A percentile compares a stretch with the other conserved stretches of the same genome.
These are phyloP conservation scores for Chesias legatella DNA, from an alignment of 2,888 invertebrate species.

Conservation along the genomic window DNA sequence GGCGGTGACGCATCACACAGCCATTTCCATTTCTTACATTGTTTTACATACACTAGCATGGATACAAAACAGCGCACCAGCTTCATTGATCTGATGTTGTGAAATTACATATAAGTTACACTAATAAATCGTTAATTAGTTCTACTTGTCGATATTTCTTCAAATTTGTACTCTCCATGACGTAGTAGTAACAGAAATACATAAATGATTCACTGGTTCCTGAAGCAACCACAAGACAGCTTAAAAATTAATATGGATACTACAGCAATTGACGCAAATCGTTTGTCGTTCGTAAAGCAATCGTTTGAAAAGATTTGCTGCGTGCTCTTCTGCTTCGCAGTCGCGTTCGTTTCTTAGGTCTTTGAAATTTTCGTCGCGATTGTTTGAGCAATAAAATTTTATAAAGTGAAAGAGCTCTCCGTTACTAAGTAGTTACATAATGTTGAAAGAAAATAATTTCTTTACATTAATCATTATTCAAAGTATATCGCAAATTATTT, in stretches of 20 bases:
- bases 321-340: neutral
- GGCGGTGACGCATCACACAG: constrained; percentile 71
- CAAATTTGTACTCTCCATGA: too few species aligned
- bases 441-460: too few species aligned
- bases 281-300: neutral
- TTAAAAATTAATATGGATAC: neutral
- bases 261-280: neutral
- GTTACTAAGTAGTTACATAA: neutral
- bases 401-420: neutral
- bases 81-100: neutral
- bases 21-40: constrained; percentile 41
- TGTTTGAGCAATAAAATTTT: constrained; percentile 7
- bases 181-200: too few species aligned
- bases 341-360: neutral
- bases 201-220: neutral
- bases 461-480: too few species aligned
- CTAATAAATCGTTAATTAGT: too few species aligned
- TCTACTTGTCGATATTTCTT: too few species aligned
- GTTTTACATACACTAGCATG: constrained; percentile 47
- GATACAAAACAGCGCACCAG: constrained; percentile 21
- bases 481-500: too few species aligned
- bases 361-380: constrained; percentile 11
- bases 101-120: too few species aligned
- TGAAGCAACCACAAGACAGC: neutral
- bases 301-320: constrained; percentile 1